Evolutionary conservation across 2,888 invertebrate genomes (phyloP), one percentile per base, ranked within the genome.

Genomic region (Thereva unica): DNA sequence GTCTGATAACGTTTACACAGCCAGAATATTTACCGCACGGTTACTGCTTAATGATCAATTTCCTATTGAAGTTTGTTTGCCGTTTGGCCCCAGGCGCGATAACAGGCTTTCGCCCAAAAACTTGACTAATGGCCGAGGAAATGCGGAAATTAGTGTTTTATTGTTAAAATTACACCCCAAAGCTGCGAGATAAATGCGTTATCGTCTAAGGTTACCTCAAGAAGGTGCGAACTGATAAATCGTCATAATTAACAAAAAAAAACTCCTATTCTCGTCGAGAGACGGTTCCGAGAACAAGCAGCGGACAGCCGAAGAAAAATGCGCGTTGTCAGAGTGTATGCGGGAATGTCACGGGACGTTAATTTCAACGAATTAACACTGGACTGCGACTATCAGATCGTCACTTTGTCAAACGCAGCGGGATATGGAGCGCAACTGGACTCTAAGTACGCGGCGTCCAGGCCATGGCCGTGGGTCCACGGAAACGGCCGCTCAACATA

Each of bases 321-420:
- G 41, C 23, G 59, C 41, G 41, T 45, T 69, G 69, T 67, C 64
- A 67, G 52, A 67, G 50, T 41, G 50, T 64, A 66, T 54, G 53
- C 64, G 40, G 47, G 64, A 63, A 64, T 66, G 66, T 69, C 69
- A 67, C 69, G 72, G 72, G 70, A 72, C 68, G 72, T 72, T 73
- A 73, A 73, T 73, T 70, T 70, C 67, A 68, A 67, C 73, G 72
- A 72, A 71, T 71, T 71, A 72, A 72, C 71, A 71, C 72, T 71
- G 53, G 49, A 44, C 47, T 45, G 55, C 12, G 53, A 63, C 61
- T 59, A 71, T 72, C 72, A 73, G 72, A 72, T 71, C 72, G 71
- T 72, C 73, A 73, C 72, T 73, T 73, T 73, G 72, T 73, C 73
- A 73, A 70, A 69, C 71, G 66, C 73, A 70, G 73, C 73, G 61